A percentile compares a stretch with the other conserved stretches of the same genome.
These are phyloP conservation scores for Macrocentrus cingulum DNA, from an alignment of 1,140 invertebrate species.

Conservation along the genomic window DNA sequence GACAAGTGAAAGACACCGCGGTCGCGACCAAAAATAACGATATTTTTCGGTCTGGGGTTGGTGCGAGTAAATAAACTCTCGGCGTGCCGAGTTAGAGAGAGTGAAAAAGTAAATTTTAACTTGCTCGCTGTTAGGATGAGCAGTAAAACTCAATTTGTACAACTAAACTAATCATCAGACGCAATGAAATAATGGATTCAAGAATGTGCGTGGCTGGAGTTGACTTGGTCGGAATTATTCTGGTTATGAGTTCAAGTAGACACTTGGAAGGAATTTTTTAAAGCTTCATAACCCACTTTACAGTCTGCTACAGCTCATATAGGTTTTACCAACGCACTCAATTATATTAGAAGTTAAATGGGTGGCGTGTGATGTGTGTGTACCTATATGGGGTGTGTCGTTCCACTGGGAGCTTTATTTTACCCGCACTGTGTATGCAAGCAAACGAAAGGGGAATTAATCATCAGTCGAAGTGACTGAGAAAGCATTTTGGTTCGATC, in stretches of 20 bases:
- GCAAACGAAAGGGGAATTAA: constrained; percentile 2
- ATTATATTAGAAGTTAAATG: constrained; percentile 29
- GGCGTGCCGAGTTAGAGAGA: constrained; percentile 13
- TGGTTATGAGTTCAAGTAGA: too few relatives aligned
- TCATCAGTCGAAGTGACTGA: not conserved
- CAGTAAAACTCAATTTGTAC: not conserved
- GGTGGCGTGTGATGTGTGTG: constrained; percentile 23
- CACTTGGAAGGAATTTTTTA: too few relatives aligned
- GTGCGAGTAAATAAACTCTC: constrained; percentile 13
- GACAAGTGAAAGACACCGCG: not conserved
- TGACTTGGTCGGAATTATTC: too few relatives aligned
- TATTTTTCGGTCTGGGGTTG: constrained; percentile 4
- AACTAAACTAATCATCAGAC: too few relatives aligned
- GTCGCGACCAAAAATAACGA: constrained; percentile 12
- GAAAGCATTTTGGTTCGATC: too few relatives aligned
- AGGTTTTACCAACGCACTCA: too few relatives aligned
- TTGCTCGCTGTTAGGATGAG: too few relatives aligned
- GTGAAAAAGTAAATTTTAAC: not conserved
- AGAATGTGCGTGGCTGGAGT: too few relatives aligned
- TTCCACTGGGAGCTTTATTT: constrained; percentile 23
- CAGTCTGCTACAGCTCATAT: too few relatives aligned
- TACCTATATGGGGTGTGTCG: constrained; percentile 20
- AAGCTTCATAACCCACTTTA: too few relatives aligned
- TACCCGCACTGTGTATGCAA: constrained; percentile 4
- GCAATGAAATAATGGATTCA: too few relatives aligned